Base-by-base conservation (phyloP, 92 coral and sea anemone species). In the Epizoanthus scotinus region DNA sequence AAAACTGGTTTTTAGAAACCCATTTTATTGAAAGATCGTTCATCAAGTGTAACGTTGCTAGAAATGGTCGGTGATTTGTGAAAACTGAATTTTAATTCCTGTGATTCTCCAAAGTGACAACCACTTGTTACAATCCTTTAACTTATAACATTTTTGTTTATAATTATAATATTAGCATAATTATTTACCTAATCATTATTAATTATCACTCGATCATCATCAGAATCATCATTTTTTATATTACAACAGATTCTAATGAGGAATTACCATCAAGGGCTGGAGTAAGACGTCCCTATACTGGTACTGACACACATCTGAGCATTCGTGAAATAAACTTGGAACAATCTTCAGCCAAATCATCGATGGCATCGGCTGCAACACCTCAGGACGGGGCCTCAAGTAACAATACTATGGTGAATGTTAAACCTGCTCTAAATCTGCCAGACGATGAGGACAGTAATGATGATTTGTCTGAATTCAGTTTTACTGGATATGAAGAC, bases 401-500 rank as follows among this genome's bases (percentile, higher is more conserved):
- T 25, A 80, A 70, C 15, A 40, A 18, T 13, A 24, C 21, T 8
- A n/a, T 79, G 82, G 83, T 88, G 24, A 81, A 84, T 21, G 88
- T 88, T 15, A 67, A 73, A 64, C 91, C 91, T 0, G 59, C 67
- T 9, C 53, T 44, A 34, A 6, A 34, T 34, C 2, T 31, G 13
- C 65, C 22, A 5, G 85, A 70, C 52, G 67, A 82, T 29, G 77
- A 12, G 57, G 6, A 79, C 62, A 77, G 77, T 62, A 86, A 81
- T 70, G 89, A 67, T 10, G 83, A 66, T 53, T 79, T 77, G 55
- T 87, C 91, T 18, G 86, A 84, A 26, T 88, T 82, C 24, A 49
- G 24, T n/a, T 78, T 84, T 60, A 53, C 67, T 75, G 88, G 70
- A 36, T 70, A 83, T 0, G 57, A 60, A 24, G 84, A 86, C 14